Base-by-base conservation (phyloP, 1,140 invertebrate genomes). In the Helicoverpa armigera region DNA sequence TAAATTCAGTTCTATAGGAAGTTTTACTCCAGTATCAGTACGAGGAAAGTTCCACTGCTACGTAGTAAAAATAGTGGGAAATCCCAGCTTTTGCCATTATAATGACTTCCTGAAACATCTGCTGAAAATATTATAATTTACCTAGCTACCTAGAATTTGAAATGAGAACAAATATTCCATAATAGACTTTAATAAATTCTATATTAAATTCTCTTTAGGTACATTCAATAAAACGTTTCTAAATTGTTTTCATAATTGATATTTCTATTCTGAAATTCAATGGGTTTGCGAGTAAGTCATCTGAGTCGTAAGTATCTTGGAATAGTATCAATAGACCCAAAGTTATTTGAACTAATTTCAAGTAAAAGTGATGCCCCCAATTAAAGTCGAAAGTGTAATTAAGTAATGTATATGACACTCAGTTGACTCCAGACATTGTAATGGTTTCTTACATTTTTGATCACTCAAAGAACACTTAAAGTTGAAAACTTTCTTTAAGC, bases 321-420 rank as follows among this genome's bases (percentile, higher is more conserved):
- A 69, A 43, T 43, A 29, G 58, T 43, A 65, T 65, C 35, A 65
- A 65, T 69, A 50, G 35, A 50, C 16, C 7, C 16, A 5, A 69
- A 50, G 65, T 69, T 69, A 69, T 69, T 69, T 50, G 18, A 69
- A 69, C 43, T 23, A 50, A 50, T 23, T 69, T 50, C 65, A 69
- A 23, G 16, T 69, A 50, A 69, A 69, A 69, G 16, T 16, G 11
- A 69, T 50, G 65, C 16, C 16, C 23, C 48, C n/a, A 69, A 50
- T 69, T 69, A 18, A 54, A 65, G 43, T 79, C 50, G 18, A 23
- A 73, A 67, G 31, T 74, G 54, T 16, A 58, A 76, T 61, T 63
- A 56, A 79, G 65, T 63, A 79, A 80, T 43, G 35, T 16, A 11
- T 65, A 16, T 48, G n/a, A 51, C 70, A 13, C n/a, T 81, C 60